These are phyloP conservation scores for Fopius arisanus DNA, from an alignment of 1,140 invertebrate species.

Conservation along the genomic window DNA sequence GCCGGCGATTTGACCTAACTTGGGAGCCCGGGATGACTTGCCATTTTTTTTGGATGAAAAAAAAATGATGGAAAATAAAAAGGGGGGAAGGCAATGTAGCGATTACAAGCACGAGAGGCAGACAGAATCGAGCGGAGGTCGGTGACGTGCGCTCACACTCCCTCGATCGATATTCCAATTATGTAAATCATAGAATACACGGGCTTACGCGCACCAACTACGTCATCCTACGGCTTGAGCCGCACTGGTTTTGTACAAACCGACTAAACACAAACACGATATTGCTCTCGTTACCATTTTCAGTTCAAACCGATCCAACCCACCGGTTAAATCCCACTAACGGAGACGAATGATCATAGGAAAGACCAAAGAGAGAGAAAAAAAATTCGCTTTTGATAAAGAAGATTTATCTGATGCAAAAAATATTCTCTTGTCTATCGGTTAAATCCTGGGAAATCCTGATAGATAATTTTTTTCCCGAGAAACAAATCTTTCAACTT, in stretches of 20 bases:
- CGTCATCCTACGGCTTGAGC: slow-evolving; percentile 2
- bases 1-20: too few species aligned
- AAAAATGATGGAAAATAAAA: neutral
- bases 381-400: too few species aligned
- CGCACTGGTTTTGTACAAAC: neutral
- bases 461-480: too few species aligned
- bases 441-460: too few species aligned
- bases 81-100: neutral
- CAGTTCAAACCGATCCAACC: neutral
- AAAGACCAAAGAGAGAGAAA: neutral
- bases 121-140: slow-evolving; percentile 8
- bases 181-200: slow-evolving; percentile 30
- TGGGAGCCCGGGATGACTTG: too few species aligned
- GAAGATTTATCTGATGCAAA: too few species aligned
- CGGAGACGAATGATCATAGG: neutral
- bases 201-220: slow-evolving; percentile 18
- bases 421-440: too few species aligned
- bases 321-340: neutral
- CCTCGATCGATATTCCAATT: slow-evolving; percentile 28
- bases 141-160: slow-evolving; percentile 17
- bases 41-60: too few species aligned
- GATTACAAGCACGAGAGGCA: neutral
- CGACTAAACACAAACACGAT: neutral
- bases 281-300: neutral
- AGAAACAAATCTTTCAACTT: too few species aligned